Base-by-base conservation (phyloP, 2,888 invertebrate species). In the Toxonevra muliebris region DNA sequence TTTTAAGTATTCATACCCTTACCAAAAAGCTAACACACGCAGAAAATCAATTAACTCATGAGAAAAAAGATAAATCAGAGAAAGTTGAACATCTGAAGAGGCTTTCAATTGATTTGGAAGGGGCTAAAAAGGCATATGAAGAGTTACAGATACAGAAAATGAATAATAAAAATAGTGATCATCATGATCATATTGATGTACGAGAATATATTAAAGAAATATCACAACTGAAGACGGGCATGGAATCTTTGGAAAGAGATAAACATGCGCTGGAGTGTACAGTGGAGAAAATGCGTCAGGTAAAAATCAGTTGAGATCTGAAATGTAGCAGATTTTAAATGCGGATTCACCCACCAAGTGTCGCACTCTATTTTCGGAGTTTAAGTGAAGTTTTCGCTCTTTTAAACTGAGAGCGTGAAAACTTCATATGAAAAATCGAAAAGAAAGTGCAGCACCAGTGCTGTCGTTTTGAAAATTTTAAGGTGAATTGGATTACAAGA, bases 41-140 rank as follows among this genome's bases (percentile, higher is more conserved):
- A 0, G 73, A 74, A 43, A 59, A 65, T 1, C 70, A 71, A 61
- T 20, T 74, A 17, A 65, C 15, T 9, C 66, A 71, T 5, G 71
- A 74, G 2, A 74, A 68, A 57, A 66, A 65, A 7, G 71, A 72
- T 9, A 50, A 70, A 8, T 65, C 71, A 20, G 15, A 43, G 0
- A 70, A 69, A 68, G 43, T 0, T 19, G 73, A 74, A 40, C 40
- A 10, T 10, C 67, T 72, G 17, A 59, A 68, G 48, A 71, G 64
- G 13, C 57, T 76, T 12, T 73, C 74, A 68, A 48, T 15, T 7
- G 74, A 76, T 3, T 60, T 74, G 7, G 30, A 60, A n/a, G 59
- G 54, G 42, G 53, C 69, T 10, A 54, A 67, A n/a, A 52, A 50
- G 0, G 66, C 70, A 55, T n/a, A 71, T 8, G 66, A 73, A 20